These are phyloP conservation scores for Oriolus oriolus DNA, from an alignment of 2,113 vertebrate genomes.

Conservation along the genomic window DNA sequence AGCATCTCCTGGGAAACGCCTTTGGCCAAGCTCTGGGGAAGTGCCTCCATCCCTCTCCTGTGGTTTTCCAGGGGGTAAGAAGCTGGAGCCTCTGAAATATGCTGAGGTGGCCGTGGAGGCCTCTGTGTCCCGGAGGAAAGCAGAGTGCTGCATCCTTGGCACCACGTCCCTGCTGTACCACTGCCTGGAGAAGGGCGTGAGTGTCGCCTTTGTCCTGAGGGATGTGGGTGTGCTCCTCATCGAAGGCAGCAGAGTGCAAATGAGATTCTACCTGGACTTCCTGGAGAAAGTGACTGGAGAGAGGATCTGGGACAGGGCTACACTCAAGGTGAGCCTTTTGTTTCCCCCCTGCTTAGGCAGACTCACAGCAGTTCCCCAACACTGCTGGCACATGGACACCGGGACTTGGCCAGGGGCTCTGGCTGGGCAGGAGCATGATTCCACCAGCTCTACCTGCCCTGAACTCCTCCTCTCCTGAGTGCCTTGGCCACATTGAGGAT, in stretches of 20 bases:
- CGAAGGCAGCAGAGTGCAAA: accelerated
- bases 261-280: not conserved
- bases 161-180: not conserved
- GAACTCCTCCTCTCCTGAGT: not conserved
- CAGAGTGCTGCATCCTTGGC: not conserved
- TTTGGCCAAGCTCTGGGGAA: no score
- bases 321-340: not conserved
- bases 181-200: not conserved
- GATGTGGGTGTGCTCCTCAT: not conserved
- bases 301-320: no score
- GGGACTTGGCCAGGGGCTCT: not conserved
- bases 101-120: not conserved
- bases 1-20: accelerated
- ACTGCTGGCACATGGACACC: accelerated
- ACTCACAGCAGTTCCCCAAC: not conserved
- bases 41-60: no score
- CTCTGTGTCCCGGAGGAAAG: not conserved
- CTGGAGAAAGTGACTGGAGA: not conserved
- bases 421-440: no score
- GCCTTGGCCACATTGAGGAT: accelerated
- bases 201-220: accelerated
- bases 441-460: not conserved
- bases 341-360: not conserved
- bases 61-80: not conserved
- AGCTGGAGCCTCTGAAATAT: not conserved